Evolutionary conservation across 2,797 vertebrate genomes (phyloP).

Genomic region (Mionectes olivaceus): DNA sequence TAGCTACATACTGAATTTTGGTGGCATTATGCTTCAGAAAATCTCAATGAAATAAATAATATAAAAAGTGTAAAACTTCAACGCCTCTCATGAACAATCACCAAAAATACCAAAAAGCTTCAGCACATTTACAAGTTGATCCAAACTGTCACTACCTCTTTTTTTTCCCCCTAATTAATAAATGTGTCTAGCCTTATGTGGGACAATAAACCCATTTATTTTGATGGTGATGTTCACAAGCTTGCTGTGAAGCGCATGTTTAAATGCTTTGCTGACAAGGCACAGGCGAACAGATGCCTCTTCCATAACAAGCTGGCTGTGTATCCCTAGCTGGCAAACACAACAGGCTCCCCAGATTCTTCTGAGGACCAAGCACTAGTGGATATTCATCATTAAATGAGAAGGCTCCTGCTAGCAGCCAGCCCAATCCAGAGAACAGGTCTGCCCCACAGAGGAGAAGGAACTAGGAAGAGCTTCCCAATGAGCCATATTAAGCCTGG

Average conservation of each 20-base stretch:
- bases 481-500: background rate
- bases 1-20: background rate
- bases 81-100: background rate
- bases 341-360: background rate
- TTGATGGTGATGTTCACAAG: constrained; percentile 33
- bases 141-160: background rate
- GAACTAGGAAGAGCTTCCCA: background rate
- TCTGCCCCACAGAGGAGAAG: background rate
- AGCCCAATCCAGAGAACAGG: background rate
- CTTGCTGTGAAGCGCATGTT: constrained; percentile 47
- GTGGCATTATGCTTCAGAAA: background rate
- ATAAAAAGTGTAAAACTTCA: background rate
- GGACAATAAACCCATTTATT: constrained; percentile 54
- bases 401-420: background rate
- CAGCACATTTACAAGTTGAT: background rate
- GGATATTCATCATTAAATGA: background rate
- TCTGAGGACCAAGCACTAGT: background rate
- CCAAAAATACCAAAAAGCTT: background rate
- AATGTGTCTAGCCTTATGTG: constrained; percentile 38
- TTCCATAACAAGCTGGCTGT: background rate
- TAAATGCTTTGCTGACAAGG: constrained; percentile 38
- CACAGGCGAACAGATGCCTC: constrained; percentile 43
- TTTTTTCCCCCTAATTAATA: constrained; percentile 27
- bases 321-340: background rate
- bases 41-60: background rate